These are phyloP conservation scores for Drosophila oshimai DNA, from an alignment of 1,140 invertebrate species.

Conservation along the genomic window DNA sequence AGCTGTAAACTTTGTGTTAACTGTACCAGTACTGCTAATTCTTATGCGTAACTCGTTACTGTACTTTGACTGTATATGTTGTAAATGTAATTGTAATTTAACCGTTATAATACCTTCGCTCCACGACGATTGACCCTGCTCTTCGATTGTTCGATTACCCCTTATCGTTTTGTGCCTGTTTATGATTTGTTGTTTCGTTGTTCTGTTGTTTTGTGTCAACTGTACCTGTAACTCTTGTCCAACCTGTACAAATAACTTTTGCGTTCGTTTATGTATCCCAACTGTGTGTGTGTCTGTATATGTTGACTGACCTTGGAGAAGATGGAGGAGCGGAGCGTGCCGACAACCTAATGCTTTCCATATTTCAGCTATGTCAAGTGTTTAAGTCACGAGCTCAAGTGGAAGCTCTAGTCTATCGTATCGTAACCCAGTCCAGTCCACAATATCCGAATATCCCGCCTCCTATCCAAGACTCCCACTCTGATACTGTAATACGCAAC, in stretches of 20 bases:
- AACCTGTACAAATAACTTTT: slow-evolving; percentile 12
- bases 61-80: slow-evolving; percentile 30
- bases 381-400: slow-evolving; percentile 7
- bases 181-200: too few species aligned
- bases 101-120: neutral
- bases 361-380: slow-evolving; percentile 64
- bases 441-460: neutral
- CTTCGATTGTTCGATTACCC: neutral
- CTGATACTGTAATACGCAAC: slow-evolving; percentile 11
- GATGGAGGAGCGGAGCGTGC: slow-evolving; percentile 30
- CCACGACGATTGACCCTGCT: neutral
- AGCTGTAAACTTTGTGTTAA: slow-evolving; percentile 33
- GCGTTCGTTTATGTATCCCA: neutral
- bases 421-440: neutral
- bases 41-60: slow-evolving; percentile 17
- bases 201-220: slow-evolving; percentile 14
- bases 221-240: slow-evolving; percentile 7
- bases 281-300: neutral
- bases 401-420: neutral
- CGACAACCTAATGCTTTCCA: slow-evolving; percentile 60
- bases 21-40: slow-evolving; percentile 22
- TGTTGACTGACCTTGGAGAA: slow-evolving; percentile 1
- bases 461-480: neutral
- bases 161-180: slow-evolving; percentile 8
- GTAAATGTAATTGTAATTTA: slow-evolving; percentile 30